Conservation (phyloP, 2,888 invertebrate species). For the Amphiduros pacificus region DNA sequence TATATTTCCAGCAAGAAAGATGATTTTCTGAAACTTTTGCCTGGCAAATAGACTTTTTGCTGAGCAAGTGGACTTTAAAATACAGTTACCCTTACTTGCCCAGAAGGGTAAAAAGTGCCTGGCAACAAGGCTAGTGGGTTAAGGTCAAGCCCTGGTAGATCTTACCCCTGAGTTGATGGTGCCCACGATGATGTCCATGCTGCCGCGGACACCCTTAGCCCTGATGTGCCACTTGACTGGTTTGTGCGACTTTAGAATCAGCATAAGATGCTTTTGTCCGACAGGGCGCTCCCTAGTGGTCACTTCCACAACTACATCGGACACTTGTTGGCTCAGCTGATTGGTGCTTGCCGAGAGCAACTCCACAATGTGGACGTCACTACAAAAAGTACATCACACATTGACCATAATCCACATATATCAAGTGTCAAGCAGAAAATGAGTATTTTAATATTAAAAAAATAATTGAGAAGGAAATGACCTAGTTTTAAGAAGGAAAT, state of each 20-base stretch:
- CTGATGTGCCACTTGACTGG: slow-evolving; percentile 8
- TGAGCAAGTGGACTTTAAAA: too few species aligned
- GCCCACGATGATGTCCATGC: slow-evolving; percentile 11
- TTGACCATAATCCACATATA: too few species aligned
- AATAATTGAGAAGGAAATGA: neutral
- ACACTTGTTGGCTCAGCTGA: neutral
- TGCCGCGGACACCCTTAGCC: slow-evolving; percentile 8
- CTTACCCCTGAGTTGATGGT: neutral
- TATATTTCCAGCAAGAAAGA: too few species aligned
- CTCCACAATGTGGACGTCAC: slow-evolving; percentile 15
- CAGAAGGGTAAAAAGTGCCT: too few species aligned
- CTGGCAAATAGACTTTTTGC: too few species aligned
- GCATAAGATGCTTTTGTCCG: neutral
- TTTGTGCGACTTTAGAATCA: slow-evolving; percentile 6
- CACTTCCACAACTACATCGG: neutral
- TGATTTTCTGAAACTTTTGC: too few species aligned
- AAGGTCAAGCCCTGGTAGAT: too few species aligned
- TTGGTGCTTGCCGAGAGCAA: neutral
- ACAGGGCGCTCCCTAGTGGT: neutral
- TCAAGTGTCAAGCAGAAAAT: too few species aligned
- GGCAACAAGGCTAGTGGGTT: too few species aligned
- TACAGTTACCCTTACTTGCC: too few species aligned
- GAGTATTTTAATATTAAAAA: neutral
- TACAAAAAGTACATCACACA: too few species aligned
- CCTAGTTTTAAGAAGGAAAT: neutral